Base-by-base conservation (phyloP, 1,140 invertebrate species). In the Hyles vespertilio region DNA sequence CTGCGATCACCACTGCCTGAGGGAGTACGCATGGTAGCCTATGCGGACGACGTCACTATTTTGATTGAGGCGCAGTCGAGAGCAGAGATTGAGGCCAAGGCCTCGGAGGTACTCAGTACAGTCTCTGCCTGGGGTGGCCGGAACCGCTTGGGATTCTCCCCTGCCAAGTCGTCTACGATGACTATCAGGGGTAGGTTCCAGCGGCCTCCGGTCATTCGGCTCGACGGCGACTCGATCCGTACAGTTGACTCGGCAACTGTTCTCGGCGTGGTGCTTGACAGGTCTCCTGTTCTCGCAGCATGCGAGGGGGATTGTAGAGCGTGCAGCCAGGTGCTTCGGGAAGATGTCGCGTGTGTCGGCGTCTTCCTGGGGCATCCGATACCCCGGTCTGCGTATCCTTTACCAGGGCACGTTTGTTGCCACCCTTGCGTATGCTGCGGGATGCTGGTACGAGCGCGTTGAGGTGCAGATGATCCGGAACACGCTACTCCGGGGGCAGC, bases 41-140 rank as follows among this genome's bases (percentile, higher is more conserved):
- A 86, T 34, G 84, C 84, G 0, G 84, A 88, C 34, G 87, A 89
- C 32, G 61, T 81, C 8, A 69, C 73, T 1, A 11, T 84, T 0
- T 4, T 82, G 2, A 63, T 84, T 4, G 66, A 70, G 32, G 82
- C 69, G 0, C 50, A 72, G 3, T 64, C 67, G 1, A 63, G 69
- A n/a, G 55, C 49, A 5, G 63, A 64, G 12, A 51, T 86, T 0
- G 78, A 83, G 57, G 4, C 36, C 36, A 8, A 1, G 0, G 36
- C 36, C 8, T 5, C 4, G 36, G 36, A 0, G 0, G 8, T 8
- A 8, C 36, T 40, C 0, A 8, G 5, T 8, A 40, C 36, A 2
- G 8, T 40, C 36, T 40, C 36, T 5, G 36, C 36, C 36, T 40
- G 36, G 36, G 36, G 36, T 8, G 51, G 51, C 3, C 59, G 63